These are phyloP conservation scores for Pseudorasbora parva DNA, from an alignment of 2,113 vertebrate species.

Conservation along the genomic window DNA sequence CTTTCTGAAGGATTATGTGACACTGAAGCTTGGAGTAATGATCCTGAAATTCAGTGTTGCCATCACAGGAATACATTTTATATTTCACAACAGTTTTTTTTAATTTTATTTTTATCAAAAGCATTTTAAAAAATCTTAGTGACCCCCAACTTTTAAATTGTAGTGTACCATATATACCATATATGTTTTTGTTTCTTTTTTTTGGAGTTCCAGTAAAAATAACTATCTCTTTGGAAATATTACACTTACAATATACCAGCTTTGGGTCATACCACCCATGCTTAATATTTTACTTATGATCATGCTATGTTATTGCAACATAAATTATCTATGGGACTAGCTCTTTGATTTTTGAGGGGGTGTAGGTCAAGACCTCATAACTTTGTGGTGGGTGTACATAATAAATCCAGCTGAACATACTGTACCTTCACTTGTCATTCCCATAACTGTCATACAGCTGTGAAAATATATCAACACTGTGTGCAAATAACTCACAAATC, in stretches of 20 bases:
- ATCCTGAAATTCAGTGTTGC: no score
- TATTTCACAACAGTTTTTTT: no score
- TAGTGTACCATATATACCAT: no score
- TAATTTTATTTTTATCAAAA: neutral
- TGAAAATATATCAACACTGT: slow-evolving; percentile 15
- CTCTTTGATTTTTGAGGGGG: neutral
- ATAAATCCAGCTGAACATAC: slow-evolving; percentile 13
- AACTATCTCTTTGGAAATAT: neutral
- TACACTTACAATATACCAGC: neutral
- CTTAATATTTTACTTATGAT: neutral
- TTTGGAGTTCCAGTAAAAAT: neutral
- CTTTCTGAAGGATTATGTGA: no score
- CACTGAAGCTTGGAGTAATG: no score
- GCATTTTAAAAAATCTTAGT: neutral
- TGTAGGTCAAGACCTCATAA: slow-evolving; percentile 8
- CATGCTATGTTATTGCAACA: neutral
- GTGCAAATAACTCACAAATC: neutral
- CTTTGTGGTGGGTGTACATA: neutral
- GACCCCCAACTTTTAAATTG: no score
- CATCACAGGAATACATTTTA: no score
- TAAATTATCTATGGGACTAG: neutral
- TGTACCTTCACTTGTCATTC: neutral
- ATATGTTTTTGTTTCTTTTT: neutral
- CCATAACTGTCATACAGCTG: slow-evolving; percentile 13
- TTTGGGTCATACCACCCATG: neutral